Evolutionary conservation across 1,140 invertebrate genomes (phyloP).

Genomic region (Idris sp.): DNA sequence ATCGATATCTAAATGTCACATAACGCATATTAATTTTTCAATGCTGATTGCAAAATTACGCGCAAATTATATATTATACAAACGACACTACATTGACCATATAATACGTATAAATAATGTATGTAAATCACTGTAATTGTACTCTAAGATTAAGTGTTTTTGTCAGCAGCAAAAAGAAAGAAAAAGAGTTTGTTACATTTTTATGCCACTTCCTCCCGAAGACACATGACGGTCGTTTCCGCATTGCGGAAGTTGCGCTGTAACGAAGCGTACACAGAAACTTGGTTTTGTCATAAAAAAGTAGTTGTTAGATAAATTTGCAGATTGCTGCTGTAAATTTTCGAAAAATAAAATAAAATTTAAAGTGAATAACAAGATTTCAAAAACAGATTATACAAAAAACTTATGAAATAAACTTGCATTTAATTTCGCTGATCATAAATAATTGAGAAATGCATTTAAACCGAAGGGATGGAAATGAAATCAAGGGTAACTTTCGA

Average conservation of each 20-base stretch:
- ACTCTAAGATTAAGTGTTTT: not conserved
- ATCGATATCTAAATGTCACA: slow-evolving; percentile 38
- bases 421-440: too few species aligned
- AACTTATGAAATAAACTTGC: too few species aligned
- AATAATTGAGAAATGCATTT: too few species aligned
- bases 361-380: too few species aligned
- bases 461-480: too few species aligned
- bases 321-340: not conserved
- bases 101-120: too few species aligned
- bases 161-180: too few species aligned
- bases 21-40: slow-evolving; percentile 16
- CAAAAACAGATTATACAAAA: too few species aligned
- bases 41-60: slow-evolving; percentile 24
- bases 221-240: slow-evolving; percentile 16
- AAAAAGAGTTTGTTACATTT: slow-evolving; percentile 5
- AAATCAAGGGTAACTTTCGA: slow-evolving; percentile 50
- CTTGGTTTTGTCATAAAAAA: slow-evolving; percentile 33
- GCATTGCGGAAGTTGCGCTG: slow-evolving; percentile 19
- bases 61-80: too few species aligned
- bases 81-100: too few species aligned
- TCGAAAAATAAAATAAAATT: too few species aligned
- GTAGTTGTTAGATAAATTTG: slow-evolving; percentile 14
- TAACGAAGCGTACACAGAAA: slow-evolving; percentile 1
- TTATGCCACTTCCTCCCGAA: slow-evolving; percentile 26
- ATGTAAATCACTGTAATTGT: too few species aligned